A percentile compares a stretch with the other conserved stretches of the same genome.
Evolutionary conservation across 2,888 invertebrate species (phyloP).

Genomic region (Cephalotes varians): DNA sequence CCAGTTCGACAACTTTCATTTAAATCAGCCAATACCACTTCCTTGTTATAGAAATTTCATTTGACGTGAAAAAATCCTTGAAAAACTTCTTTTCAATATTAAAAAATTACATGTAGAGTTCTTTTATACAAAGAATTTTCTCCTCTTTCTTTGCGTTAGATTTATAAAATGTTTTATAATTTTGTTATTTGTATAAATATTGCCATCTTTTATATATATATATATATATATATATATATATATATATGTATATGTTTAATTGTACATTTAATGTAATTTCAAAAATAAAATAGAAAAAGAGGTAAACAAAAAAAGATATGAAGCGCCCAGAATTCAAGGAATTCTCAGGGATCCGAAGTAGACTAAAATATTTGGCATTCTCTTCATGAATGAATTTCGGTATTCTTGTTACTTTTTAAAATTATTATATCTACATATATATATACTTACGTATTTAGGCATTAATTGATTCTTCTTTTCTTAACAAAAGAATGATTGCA

Average conservation of each 20-base stretch:
- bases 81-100: neutral
- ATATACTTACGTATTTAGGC: neutral
- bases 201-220: neutral
- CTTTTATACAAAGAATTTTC: neutral
- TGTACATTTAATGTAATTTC: too few relatives aligned
- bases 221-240: too few relatives aligned
- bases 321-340: slow-evolving; percentile 20
- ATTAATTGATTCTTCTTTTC: neutral
- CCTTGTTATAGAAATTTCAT: slow-evolving; percentile 58
- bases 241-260: too few relatives aligned
- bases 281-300: neutral
- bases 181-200: slow-evolving; percentile 30
- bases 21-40: slow-evolving; percentile 70
- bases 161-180: slow-evolving; percentile 18
- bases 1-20: slow-evolving; percentile 66
- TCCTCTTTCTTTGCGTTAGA: neutral
- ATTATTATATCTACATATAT: slow-evolving; percentile 1
- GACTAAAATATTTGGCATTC: neutral
- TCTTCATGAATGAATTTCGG: neutral
- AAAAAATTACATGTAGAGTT: neutral
- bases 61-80: neutral
- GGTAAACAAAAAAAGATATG: neutral
- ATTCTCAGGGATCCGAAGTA: slow-evolving; percentile 1
- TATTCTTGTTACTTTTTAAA: neutral
- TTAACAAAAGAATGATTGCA: neutral